Base-by-base conservation (phyloP, 1,140 invertebrate species). In the Teleopsis dalmanni region DNA sequence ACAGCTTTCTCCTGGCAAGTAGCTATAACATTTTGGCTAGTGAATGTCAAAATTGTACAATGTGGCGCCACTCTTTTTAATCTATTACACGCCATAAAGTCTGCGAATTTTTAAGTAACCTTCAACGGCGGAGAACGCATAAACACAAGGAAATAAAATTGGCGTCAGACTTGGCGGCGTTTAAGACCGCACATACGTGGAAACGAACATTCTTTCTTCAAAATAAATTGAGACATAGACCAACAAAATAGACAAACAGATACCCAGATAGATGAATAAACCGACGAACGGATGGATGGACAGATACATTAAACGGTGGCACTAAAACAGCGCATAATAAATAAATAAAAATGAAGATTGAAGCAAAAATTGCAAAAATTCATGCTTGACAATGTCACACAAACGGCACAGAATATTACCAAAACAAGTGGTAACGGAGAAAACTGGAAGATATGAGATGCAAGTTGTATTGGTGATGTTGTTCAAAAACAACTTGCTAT, bases 61-160 rank as follows among this genome's bases (percentile, higher is more conserved):
- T 23, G 44, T 56, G 62, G 62, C 62, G 62, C 62, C 62, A 65
- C 55, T 60, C 57, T 48, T 55, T 57, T 52, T 65, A 62, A 65
- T 65, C 60, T 62, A 46, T 53, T 57, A 42, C 62, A 45, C 62
- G 62, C 56, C 62, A 44, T 45, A 52, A 52, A 60, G 62, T 65
- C 62, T 65, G 53, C 49, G 59, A 65, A 56, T 65, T 65, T 65
- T 65, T 65, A 60, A 65, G 57, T 61, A 58, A 56, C 38, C 46
- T 43, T 25, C 31, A 31, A 13, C 41, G 41, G 22, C 41, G 31
- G 43, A 18, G 23, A 29, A 40, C 14, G 5, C n/a, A 21, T 27
- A 27, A 40, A 26, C 21, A 47, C n/a, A 44, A 14, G 10, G 26
- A 43, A 43, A 65, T 58, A 57, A 60, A 60, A 64, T 65, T 65